Percentiles rank a stretch among this genome's conserved stretches.
Evolutionary conservation across 2,888 invertebrate genomes (phyloP).

Genomic region (Melieria picta): DNA sequence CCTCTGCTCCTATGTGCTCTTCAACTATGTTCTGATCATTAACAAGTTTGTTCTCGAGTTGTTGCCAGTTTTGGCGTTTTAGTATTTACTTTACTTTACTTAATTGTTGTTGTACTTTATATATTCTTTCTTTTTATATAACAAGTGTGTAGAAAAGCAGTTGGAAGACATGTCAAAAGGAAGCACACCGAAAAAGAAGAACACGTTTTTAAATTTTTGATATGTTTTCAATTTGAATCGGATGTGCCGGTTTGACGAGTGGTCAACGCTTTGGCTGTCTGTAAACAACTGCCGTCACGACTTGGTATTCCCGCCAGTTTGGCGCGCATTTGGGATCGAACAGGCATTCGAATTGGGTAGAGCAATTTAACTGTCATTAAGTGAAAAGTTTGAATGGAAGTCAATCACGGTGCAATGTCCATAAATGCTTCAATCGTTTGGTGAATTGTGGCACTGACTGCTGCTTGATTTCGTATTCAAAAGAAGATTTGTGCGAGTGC

Average conservation of each 20-base stretch:
- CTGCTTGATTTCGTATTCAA: no score
- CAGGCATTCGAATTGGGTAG: background rate
- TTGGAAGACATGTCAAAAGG: no score
- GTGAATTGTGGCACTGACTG: no score
- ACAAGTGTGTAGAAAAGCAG: background rate
- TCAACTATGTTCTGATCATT: conserved; percentile 3
- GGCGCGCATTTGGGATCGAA: no score
- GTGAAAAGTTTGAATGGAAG: conserved; percentile 11
- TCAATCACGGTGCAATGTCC: background rate
- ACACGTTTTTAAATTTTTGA: conserved; percentile 29
- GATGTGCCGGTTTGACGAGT: background rate
- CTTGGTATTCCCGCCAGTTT: no score
- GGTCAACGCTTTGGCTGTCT: background rate
- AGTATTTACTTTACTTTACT: background rate
- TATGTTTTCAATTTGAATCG: conserved; percentile 31
- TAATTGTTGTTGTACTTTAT: conserved; percentile 4
- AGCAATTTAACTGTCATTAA: conserved; percentile 23
- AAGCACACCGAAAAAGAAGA: background rate
- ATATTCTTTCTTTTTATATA: background rate
- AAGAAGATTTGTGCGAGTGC: no score
- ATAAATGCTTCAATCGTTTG: no score
- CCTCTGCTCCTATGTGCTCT: background rate
- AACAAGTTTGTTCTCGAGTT: conserved; percentile 12
- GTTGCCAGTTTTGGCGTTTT: background rate
- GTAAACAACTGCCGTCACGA: background rate